Evolutionary conservation across 2,113 vertebrate species (phyloP).

Genomic region (Chloropsis hardwickii): DNA sequence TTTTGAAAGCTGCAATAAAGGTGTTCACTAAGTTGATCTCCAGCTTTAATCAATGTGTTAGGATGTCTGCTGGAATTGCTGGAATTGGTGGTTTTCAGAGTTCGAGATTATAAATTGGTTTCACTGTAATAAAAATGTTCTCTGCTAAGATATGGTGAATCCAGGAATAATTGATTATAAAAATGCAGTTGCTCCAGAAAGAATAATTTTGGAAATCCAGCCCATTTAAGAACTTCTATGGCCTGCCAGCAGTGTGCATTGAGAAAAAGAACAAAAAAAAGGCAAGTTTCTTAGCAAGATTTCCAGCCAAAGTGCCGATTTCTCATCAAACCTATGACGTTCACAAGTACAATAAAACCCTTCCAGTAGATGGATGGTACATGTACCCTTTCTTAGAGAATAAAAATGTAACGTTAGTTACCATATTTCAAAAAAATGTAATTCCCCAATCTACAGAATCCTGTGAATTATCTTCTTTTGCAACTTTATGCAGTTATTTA

Average conservation of each 20-base stretch:
- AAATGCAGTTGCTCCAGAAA: neutral
- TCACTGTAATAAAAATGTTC: neutral
- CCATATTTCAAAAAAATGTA: neutral
- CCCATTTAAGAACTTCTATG: neutral
- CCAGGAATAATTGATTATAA: neutral
- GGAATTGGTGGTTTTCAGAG: neutral
- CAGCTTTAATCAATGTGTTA: neutral
- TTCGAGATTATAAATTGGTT: neutral
- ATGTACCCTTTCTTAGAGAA: neutral
- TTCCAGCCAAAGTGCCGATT: neutral
- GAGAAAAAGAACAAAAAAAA: neutral
- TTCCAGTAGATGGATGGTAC: neutral
- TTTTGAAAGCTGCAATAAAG: neutral
- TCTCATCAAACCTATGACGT: neutral
- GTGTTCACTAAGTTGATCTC: neutral
- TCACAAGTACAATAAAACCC: neutral
- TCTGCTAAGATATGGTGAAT: neutral
- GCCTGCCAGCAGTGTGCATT: neutral
- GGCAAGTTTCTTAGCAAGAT: neutral
- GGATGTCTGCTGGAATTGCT: neutral
- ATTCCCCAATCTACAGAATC: neutral
- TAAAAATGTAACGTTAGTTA: neutral
- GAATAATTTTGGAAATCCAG: neutral
- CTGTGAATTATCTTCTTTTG: neutral
- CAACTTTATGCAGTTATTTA: neutral